Base-by-base conservation (phyloP, 92 coral and sea anemone species). In the Siderastrea siderea region DNA sequence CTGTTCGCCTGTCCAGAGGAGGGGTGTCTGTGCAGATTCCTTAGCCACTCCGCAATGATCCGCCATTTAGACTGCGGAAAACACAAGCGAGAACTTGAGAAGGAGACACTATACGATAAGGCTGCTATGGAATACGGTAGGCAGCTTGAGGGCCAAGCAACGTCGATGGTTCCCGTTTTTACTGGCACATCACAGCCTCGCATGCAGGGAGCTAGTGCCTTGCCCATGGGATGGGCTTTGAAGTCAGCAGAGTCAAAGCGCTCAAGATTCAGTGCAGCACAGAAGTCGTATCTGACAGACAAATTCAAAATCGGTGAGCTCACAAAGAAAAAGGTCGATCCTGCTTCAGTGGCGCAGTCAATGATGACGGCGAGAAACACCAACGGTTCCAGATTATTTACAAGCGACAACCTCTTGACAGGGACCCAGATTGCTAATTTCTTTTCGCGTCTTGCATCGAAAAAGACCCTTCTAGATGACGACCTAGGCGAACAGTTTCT, bases 171-270 rank as follows among this genome's bases (percentile, higher is more conserved):
- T n/a, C n/a, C n/a, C n/a, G n/a, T n/a, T n/a, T n/a, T n/a, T n/a
- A n/a, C n/a, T n/a, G n/a, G n/a, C n/a, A n/a, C n/a, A n/a, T n/a
- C n/a, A n/a, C n/a, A n/a, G n/a, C n/a, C n/a, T n/a, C n/a, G n/a
- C n/a, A n/a, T n/a, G n/a, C n/a, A n/a, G n/a, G n/a, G n/a, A n/a
- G n/a, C n/a, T n/a, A n/a, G n/a, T n/a, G n/a, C n/a, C 58, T 50
- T 77, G 52, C 74, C 86, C 72, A 83, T 90, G 92, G 94, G 96
- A 15, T 93, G 96, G 96, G 94, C 90, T 3, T 90, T 93, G 3
- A 93, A 86, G 84, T 61, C 87, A 19, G 49, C 80, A 19, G 64
- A 63, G n/a, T 10, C 62, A 26, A 19, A 14, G 17, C 52, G 68
- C 73, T 10, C 64, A 14, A 67, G 79, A 69, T 87, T 87, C 71